phyloP scores from a whole-genome alignment of 2,113 vertebrate species.

The Pluvialis apricaria region DNA sequence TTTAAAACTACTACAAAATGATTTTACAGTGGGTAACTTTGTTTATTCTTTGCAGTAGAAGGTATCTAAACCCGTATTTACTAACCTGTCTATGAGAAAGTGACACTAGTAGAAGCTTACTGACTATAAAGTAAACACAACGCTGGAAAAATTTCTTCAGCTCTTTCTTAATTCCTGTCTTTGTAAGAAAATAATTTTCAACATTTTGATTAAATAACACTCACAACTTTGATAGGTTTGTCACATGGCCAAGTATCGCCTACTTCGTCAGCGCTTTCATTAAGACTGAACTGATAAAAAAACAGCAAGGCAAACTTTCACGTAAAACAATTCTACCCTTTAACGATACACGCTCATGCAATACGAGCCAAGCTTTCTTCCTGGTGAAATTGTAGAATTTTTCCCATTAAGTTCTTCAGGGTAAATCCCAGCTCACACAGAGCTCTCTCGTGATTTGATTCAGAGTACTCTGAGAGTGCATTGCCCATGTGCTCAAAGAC shows the following conservation, averaged over 20 bases:
- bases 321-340: neutral
- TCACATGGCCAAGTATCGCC: neutral
- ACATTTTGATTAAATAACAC: neutral
- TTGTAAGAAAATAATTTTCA: neutral
- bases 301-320: neutral
- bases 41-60: neutral
- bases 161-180: neutral
- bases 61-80: neutral
- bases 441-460: neutral
- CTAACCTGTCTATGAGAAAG: neutral
- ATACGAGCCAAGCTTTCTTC: neutral
- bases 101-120: neutral
- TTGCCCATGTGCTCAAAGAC: fast-evolving
- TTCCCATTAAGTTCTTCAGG: neutral
- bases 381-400: neutral
- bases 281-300: neutral
- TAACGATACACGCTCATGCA: neutral
- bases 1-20: neutral
- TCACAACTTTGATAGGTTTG: neutral
- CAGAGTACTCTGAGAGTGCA: too few species aligned
- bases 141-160: neutral
- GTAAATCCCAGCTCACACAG: neutral
- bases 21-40: neutral
- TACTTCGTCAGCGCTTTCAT: fast-evolving
- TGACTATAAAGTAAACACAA: neutral